These are phyloP conservation scores for Abrostola triplasia DNA, from an alignment of 2,888 invertebrate species.

Conservation along the genomic window DNA sequence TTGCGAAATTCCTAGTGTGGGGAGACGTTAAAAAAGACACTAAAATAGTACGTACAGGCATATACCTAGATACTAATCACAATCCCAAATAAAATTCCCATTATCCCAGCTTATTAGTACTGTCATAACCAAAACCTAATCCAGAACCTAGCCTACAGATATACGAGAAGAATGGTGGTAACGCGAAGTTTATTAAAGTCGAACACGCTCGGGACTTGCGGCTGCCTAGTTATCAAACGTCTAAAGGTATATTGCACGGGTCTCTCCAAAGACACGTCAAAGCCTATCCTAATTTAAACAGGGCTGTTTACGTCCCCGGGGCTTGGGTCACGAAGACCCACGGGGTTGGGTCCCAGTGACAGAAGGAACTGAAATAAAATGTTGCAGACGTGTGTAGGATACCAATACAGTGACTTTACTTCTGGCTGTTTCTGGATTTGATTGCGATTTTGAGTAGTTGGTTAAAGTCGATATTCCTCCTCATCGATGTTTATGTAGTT, in stretches of 20 bases:
- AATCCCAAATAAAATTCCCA: not conserved
- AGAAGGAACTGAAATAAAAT: conserved; percentile 36
- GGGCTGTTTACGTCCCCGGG: conserved; percentile 81
- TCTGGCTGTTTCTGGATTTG: no score
- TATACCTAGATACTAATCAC: no score
- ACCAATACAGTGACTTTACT: no score
- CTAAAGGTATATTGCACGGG: conserved; percentile 56
- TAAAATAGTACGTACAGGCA: no score
- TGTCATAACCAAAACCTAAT: conserved; percentile 26
- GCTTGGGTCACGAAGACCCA: conserved; percentile 65
- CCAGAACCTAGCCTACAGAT: conserved; percentile 22
- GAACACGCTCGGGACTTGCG: conserved; percentile 32
- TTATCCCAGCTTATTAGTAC: conserved; percentile 3
- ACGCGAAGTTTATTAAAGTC: conserved; percentile 45
- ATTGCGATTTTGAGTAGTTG: no score
- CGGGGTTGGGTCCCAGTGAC: conserved; percentile 47
- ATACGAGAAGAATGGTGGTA: conserved; percentile 31
- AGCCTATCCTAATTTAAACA: conserved; percentile 87
- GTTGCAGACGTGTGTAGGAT: no score
- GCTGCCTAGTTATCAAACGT: conserved; percentile 59
- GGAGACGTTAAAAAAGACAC: no score
- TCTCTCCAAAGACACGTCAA: conserved; percentile 80
- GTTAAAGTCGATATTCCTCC: no score
- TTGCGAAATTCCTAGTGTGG: no score
- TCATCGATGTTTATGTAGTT: no score